These are phyloP conservation scores for Struthio camelus DNA, from an alignment of 2,113 vertebrate species.

Conservation along the genomic window DNA sequence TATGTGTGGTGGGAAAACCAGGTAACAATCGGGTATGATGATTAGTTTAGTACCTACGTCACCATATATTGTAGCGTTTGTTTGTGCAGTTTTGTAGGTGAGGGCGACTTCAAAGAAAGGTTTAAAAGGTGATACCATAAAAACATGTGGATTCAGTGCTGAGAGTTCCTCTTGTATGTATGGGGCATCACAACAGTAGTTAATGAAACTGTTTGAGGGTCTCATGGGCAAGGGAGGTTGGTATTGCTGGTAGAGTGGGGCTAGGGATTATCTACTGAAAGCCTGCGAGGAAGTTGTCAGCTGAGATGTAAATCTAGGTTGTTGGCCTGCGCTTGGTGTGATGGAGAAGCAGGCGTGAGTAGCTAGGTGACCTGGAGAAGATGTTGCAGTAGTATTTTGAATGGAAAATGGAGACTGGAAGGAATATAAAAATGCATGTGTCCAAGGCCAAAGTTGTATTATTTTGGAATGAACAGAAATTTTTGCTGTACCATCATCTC, in stretches of 20 bases:
- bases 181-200: not conserved
- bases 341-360: not conserved
- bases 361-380: not conserved
- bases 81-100: not conserved
- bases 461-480: not conserved
- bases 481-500: constrained; percentile 24
- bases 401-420: not conserved
- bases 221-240: not conserved
- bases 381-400: not conserved
- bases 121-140: not conserved
- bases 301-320: not conserved
- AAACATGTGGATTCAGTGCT: not conserved
- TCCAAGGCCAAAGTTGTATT: not conserved
- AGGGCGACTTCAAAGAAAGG: not conserved
- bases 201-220: not conserved
- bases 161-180: not conserved
- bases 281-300: not conserved
- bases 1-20: not conserved
- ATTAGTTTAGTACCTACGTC: not conserved
- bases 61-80: rapidly evolving
- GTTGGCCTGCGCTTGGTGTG: not conserved
- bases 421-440: not conserved
- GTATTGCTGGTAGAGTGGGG: not conserved
- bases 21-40: not conserved
- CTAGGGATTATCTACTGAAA: not conserved